A percentile compares a stretch with the other conserved stretches of the same genome.
Conservation (phyloP, 1,140 invertebrate genomes). For the Drosophila kohkoa region DNA sequence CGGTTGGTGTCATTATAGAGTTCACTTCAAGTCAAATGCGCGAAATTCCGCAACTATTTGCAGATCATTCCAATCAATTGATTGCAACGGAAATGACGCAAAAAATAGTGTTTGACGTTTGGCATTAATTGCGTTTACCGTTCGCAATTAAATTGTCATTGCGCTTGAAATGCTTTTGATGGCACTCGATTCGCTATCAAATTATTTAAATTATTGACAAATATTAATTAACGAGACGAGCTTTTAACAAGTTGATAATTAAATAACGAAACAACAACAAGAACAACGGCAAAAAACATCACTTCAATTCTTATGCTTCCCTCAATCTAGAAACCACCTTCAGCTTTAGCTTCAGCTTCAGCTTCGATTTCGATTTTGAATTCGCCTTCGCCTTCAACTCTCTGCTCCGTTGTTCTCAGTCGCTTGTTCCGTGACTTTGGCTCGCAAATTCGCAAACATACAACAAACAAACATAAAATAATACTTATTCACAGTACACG, state of each 20-base stretch:
- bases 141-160: conserved; percentile 37
- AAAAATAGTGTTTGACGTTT: conserved; percentile 6
- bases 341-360: too few species aligned
- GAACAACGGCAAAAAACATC: not conserved
- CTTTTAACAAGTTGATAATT: conserved; percentile 38
- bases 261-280: conserved; percentile 6
- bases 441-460: not conserved
- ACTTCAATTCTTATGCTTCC: not conserved
- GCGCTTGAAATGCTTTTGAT: conserved; percentile 5
- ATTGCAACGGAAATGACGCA: conserved; percentile 26
- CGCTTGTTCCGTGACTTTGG: conserved; percentile 18
- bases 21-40: not conserved
- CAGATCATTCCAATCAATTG: conserved; percentile 12
- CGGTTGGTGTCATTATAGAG: too few species aligned
- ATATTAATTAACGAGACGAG: conserved; percentile 28
- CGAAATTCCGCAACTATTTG: not conserved
- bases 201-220: conserved; percentile 35
- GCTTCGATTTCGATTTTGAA: conserved; percentile 12
- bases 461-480: not conserved
- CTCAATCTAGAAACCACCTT: not conserved
- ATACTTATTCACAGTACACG: conserved; percentile 3
- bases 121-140: conserved; percentile 21
- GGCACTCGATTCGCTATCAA: conserved; percentile 13
- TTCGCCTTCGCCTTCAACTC: too few species aligned
- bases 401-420: too few species aligned